Percentiles rank a stretch among this genome's conserved stretches.
phyloP scores from a whole-genome alignment of 2,888 invertebrate genomes.

The Cryptocheilus praepositus region DNA sequence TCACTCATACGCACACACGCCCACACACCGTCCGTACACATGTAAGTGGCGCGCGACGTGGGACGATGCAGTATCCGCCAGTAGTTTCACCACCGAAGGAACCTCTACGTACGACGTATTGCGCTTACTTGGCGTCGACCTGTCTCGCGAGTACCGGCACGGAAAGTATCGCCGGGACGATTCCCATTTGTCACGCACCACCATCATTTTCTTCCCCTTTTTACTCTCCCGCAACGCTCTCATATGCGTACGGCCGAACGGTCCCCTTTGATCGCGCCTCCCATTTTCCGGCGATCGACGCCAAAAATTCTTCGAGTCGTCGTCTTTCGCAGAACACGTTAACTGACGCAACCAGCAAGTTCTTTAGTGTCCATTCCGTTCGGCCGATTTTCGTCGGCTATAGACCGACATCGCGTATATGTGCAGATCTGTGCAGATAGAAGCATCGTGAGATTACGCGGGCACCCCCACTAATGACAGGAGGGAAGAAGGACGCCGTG shows the following conservation, averaged over 20 bases:
- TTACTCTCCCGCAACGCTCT: not conserved
- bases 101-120: slow-evolving; percentile 18
- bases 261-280: not conserved
- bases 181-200: slow-evolving; percentile 20
- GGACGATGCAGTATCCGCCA: slow-evolving; percentile 46
- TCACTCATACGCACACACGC: not conserved
- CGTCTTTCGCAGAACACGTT: not conserved
- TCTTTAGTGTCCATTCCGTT: no score
- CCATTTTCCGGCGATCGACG: not conserved
- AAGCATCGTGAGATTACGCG: no score
- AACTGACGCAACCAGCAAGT: no score
- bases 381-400: no score
- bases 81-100: slow-evolving; percentile 38
- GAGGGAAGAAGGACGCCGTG: no score
- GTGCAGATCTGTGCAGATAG: no score
- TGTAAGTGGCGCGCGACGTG: slow-evolving; percentile 19
- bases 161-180: slow-evolving; percentile 20
- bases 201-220: slow-evolving; percentile 11
- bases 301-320: not conserved
- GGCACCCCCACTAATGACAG: no score
- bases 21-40: not conserved
- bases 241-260: no score
- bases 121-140: slow-evolving; percentile 28
- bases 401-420: no score
- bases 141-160: slow-evolving; percentile 28